These are phyloP conservation scores for Actenoides hombroni DNA, from an alignment of 2,113 vertebrate genomes.

Conservation along the genomic window DNA sequence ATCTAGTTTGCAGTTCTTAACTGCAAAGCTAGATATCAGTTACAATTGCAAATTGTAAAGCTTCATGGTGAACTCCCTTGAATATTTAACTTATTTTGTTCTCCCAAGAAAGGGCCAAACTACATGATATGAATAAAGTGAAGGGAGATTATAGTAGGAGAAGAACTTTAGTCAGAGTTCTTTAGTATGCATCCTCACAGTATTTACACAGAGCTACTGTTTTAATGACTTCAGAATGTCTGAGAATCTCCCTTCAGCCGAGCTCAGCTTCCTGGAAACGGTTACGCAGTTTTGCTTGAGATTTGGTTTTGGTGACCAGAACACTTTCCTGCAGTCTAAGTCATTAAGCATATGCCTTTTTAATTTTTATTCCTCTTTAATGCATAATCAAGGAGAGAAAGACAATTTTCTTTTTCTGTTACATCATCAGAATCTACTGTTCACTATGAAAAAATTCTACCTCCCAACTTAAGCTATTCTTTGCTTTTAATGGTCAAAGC, in stretches of 20 bases:
- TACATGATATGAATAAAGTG: neutral
- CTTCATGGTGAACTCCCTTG: neutral
- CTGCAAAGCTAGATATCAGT: no score
- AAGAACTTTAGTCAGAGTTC: neutral
- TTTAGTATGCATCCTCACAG: neutral
- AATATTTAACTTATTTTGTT: neutral
- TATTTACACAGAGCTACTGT: neutral
- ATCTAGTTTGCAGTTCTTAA: neutral
- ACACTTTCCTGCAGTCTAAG: neutral
- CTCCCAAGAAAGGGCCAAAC: neutral
- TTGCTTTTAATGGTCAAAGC: neutral
- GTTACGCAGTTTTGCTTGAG: neutral
- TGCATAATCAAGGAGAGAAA: neutral
- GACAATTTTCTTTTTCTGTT: neutral
- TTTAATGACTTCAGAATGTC: neutral
- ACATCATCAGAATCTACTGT: neutral
- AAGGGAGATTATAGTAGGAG: neutral
- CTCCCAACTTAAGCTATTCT: neutral
- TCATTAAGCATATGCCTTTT: neutral
- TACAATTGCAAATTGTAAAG: neutral
- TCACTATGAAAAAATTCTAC: neutral
- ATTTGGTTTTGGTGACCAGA: neutral
- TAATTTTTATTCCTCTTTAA: slow-evolving; percentile 32
- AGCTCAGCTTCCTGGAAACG: slow-evolving; percentile 24
- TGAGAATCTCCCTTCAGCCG: neutral